Conservation (phyloP, 2,888 invertebrate genomes). For the Nebria salina region DNA sequence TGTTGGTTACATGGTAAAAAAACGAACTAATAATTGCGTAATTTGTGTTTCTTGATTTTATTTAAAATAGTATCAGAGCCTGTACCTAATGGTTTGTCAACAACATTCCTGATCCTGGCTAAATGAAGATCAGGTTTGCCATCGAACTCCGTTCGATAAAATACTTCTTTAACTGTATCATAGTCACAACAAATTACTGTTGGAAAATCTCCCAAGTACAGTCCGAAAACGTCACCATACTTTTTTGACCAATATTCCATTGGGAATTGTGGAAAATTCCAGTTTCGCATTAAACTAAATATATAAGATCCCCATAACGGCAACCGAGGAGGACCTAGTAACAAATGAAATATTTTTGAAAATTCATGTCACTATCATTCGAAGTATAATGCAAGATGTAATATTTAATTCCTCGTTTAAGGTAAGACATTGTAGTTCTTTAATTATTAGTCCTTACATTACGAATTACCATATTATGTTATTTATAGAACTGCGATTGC, state of each 20-base stretch:
- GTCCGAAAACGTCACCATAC: conserved; percentile 65
- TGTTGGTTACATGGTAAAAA: neutral
- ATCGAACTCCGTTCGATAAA: conserved; percentile 70
- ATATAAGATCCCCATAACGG: conserved; percentile 33
- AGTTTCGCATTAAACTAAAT: conserved; percentile 16
- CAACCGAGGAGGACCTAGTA: conserved; percentile 34
- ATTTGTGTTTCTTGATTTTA: neutral
- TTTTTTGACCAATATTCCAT: conserved; percentile 36
- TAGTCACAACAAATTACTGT: conserved; percentile 67
- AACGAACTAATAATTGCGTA: neutral
- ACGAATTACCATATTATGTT: no score
- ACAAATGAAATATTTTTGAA: neutral
- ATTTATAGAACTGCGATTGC: no score
- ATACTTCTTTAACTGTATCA: conserved; percentile 67
- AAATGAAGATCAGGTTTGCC: conserved; percentile 61
- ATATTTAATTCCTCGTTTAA: no score
- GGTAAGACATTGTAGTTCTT: no score
- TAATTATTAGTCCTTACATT: no score
- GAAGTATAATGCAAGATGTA: no score
- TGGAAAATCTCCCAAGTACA: conserved; percentile 66
- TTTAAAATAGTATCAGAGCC: neutral
- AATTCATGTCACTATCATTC: no score
- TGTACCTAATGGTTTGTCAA: conserved; percentile 27
- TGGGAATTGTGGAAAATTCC: conserved; percentile 38
- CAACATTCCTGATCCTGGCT: conserved; percentile 17